Conservation (phyloP, 2,888 invertebrate species). For the Macaria liturata region DNA sequence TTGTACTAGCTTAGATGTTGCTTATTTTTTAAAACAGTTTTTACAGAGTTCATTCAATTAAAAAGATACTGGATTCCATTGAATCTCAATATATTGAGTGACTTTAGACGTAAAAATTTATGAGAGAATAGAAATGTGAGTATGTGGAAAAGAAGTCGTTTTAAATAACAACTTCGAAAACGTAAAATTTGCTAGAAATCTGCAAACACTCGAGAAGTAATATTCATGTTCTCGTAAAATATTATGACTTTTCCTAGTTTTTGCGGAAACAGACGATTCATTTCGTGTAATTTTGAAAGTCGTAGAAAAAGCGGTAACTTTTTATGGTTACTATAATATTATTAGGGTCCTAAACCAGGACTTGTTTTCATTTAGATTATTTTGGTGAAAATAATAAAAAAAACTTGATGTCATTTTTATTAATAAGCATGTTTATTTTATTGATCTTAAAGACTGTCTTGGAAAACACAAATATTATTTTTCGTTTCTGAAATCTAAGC, state of each 20-base stretch:
- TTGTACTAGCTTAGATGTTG: too few relatives aligned
- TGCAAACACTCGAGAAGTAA: constrained; percentile 35
- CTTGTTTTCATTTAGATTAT: constrained; percentile 35
- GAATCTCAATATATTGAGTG: too few relatives aligned
- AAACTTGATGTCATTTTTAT: constrained; percentile 19
- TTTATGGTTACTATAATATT: constrained; percentile 37
- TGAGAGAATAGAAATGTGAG: too few relatives aligned
- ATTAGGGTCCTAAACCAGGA: constrained; percentile 29
- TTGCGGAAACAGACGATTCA: constrained; percentile 30
- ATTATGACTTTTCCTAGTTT: constrained; percentile 37
- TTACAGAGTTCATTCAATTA: too few relatives aligned
- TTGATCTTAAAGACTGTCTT: too few relatives aligned
- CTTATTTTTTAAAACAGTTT: too few relatives aligned
- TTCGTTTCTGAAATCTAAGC: too few relatives aligned
- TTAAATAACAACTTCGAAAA: constrained; percentile 19
- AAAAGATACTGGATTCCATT: too few relatives aligned
- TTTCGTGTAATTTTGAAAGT: constrained; percentile 35
- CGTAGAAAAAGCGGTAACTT: constrained; percentile 33
- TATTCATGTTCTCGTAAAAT: constrained; percentile 41
- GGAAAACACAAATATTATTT: too few relatives aligned
- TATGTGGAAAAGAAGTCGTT: constrained; percentile 2
- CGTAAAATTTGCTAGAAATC: constrained; percentile 25
- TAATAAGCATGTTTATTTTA: constrained; percentile 16
- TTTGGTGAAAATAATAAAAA: constrained; percentile 25
- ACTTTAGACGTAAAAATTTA: too few relatives aligned